These are phyloP conservation scores for Sphaerophoria taeniata DNA, from an alignment of 2,888 invertebrate species.

Conservation along the genomic window DNA sequence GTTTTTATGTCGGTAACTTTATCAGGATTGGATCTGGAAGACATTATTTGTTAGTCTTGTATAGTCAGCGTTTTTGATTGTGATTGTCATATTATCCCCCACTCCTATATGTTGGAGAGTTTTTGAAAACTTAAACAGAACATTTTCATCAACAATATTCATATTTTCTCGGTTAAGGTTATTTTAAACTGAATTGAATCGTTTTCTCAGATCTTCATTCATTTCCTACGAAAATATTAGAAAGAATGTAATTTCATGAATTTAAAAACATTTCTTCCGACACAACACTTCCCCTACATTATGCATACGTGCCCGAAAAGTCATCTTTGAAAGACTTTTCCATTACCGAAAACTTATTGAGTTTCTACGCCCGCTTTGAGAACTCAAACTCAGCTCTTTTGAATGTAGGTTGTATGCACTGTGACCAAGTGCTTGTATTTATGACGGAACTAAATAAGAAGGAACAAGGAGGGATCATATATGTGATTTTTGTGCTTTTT, in stretches of 20 bases:
- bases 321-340: slow-evolving; percentile 26
- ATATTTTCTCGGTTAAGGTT: not conserved
- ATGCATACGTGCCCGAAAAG: not conserved
- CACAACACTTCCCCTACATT: slow-evolving; percentile 51
- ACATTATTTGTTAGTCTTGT: too few relatives aligned
- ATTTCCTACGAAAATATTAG: not conserved
- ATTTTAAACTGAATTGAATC: slow-evolving; percentile 30
- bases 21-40: too few relatives aligned
- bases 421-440: not conserved
- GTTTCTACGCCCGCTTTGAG: slow-evolving; percentile 34
- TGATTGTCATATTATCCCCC: too few relatives aligned
- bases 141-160: not conserved
- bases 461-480: not conserved
- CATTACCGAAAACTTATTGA: slow-evolving; percentile 21
- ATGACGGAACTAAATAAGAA: too few relatives aligned
- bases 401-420: not conserved
- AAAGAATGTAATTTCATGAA: slow-evolving; percentile 20
- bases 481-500: slow-evolving; percentile 7
- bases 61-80: too few relatives aligned
- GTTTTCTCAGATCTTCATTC: slow-evolving; percentile 14
- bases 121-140: not conserved
- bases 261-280: slow-evolving; percentile 37
- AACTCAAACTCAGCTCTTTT: not conserved
- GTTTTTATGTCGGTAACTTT: slow-evolving; percentile 1
- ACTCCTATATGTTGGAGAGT: too few relatives aligned